A percentile compares a stretch with the other conserved stretches of the same genome.
Evolutionary conservation across 2,797 vertebrate species (phyloP).

Genomic region (Channallabes apus): DNA sequence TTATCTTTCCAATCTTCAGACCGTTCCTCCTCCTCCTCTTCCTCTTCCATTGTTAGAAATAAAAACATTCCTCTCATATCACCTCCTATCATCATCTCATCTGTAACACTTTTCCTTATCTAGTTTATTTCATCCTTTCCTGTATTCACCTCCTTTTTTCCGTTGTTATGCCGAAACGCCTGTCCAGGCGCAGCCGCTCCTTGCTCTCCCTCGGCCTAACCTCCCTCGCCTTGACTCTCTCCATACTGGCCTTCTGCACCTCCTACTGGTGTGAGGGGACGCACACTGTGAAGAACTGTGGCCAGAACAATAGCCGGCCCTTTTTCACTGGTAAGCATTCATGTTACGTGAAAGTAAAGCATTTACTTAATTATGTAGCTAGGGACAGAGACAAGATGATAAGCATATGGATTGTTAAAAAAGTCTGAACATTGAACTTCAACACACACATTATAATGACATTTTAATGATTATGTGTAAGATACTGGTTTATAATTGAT

Average conservation of each 20-base stretch:
- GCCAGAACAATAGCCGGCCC: conserved; percentile 76
- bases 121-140: too few relatives aligned
- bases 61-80: neutral
- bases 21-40: neutral
- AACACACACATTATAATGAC: too few relatives aligned
- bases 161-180: conserved; percentile 69
- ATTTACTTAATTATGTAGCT: neutral
- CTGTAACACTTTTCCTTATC: neutral
- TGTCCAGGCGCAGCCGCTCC: conserved; percentile 78
- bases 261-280: conserved; percentile 87
- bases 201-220: conserved; percentile 80
- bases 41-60: too few relatives aligned
- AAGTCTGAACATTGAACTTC: too few relatives aligned
- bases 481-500: too few relatives aligned
- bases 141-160: too few relatives aligned
- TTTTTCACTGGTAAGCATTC: conserved; percentile 71
- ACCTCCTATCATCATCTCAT: neutral
- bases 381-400: neutral
- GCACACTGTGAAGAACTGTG: conserved; percentile 86
- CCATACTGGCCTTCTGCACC: conserved; percentile 82
- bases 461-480: too few relatives aligned
- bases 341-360: neutral
- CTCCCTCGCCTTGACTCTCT: conserved; percentile 79
- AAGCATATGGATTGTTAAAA: neutral
- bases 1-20: conserved; percentile 33